A percentile compares a stretch with the other conserved stretches of the same genome.
These are phyloP conservation scores for Escarpia spicata DNA, from an alignment of 2,888 invertebrate species.

Conservation along the genomic window DNA sequence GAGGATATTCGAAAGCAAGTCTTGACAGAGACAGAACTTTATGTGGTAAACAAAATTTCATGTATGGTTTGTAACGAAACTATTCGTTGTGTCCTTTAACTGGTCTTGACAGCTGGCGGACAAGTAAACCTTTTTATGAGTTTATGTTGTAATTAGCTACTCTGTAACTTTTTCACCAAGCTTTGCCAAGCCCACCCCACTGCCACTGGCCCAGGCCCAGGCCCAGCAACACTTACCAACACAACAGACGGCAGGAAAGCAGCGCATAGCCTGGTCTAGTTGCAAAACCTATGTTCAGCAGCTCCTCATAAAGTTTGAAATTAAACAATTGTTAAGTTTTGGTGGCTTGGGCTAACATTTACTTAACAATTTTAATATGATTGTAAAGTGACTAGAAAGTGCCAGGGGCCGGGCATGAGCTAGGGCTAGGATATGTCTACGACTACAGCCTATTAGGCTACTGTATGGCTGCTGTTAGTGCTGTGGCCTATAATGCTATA, in stretches of 20 bases:
- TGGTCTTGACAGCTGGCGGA: background rate
- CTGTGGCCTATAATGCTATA: too few species aligned
- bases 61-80: background rate
- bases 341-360: background rate
- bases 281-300: background rate
- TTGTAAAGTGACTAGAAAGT: too few species aligned
- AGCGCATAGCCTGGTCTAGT: background rate
- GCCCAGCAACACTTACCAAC: too few species aligned
- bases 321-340: background rate
- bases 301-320: background rate
- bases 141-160: background rate
- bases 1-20: conserved; percentile 7
- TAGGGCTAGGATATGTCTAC: too few species aligned
- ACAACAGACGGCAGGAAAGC: too few species aligned
- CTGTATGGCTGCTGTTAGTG: too few species aligned
- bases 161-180: background rate
- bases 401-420: too few species aligned
- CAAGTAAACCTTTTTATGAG: background rate
- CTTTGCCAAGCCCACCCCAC: background rate
- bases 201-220: background rate
- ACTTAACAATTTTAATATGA: background rate
- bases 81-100: background rate
- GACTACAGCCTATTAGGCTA: too few species aligned
- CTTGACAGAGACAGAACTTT: conserved; percentile 12
- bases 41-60: background rate